Conservation (phyloP, 2,113 vertebrate species). For the Narcine bancroftii region DNA sequence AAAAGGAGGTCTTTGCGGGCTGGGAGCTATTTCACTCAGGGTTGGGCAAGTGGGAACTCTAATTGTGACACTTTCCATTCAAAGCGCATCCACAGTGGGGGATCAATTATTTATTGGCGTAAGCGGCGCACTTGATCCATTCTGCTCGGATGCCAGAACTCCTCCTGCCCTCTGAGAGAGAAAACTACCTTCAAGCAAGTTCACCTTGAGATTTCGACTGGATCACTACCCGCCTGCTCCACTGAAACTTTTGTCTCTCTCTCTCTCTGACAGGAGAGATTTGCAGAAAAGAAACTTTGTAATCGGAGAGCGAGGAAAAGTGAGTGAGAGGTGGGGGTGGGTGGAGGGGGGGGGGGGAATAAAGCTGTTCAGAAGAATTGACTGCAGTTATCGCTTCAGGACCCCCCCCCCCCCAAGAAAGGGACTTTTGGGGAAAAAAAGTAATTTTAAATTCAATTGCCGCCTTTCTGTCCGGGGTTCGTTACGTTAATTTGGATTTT, state of each 20-base stretch:
- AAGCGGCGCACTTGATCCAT: not conserved
- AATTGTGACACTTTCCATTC: not conserved
- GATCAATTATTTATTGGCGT: not conserved
- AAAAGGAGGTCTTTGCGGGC: not conserved
- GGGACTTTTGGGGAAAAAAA: too few relatives aligned
- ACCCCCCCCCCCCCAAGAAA: too few relatives aligned
- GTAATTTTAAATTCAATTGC: conserved; percentile 3
- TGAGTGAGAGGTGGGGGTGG: not conserved
- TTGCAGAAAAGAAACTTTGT: not conserved
- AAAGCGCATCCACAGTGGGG: not conserved
- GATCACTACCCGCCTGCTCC: not conserved
- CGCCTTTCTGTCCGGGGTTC: not conserved
- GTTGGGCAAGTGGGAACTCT: not conserved
- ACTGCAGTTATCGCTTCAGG: too few relatives aligned
- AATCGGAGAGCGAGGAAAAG: not conserved
- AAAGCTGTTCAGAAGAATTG: not conserved
- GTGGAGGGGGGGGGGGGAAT: too few relatives aligned
- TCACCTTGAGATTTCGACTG: not conserved
- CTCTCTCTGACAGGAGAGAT: not conserved
- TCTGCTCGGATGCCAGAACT: not conserved
- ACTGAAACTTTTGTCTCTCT: not conserved
- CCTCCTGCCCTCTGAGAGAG: not conserved
- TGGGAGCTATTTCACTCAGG: conserved; percentile 5
- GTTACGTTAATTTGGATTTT: not conserved
- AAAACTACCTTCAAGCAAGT: too few relatives aligned